Base-by-base conservation (phyloP, 2,888 invertebrate species). In the Aphodius granarius region DNA sequence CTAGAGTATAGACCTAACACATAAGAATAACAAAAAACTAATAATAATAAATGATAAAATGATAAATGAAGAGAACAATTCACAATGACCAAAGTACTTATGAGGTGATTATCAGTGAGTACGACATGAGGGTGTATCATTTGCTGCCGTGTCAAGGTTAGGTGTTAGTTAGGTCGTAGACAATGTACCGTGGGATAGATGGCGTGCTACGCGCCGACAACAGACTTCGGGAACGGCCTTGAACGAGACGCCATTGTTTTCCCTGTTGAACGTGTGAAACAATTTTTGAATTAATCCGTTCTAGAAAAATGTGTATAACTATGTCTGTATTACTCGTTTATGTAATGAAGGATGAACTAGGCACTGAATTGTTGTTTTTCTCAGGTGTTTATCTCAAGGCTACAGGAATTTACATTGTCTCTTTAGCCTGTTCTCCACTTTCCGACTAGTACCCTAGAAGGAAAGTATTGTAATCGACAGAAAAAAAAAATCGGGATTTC, bases 171-270 rank as follows among this genome's bases (percentile, higher is more conserved):
- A 20, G n/a, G 19, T 68, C 68, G 43, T 43, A 68, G 68, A 68
- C 68, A 68, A 68, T 68, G 68, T 68, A 68, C 68, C 68, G 68
- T 68, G 68, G 68, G 68, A 68, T 68, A 68, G 74, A 65, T 74
- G 82, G 81, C 82, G 83, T 83, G 83, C 83, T 83, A 83, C 80
- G 80, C 78, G 75, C 74, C 80, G 80, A 81, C 80, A 82, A 82
- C 80, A 79, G 81, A 82, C 81, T 81, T 81, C 83, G 84, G 82
- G 83, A 84, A 83, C 79, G 84, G 77, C 84, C 84, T 84, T 84
- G 84, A 82, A 82, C 82, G 81, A 82, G 83, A 81, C 82, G 68
- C 68, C 78, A 76, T 78, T 78, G 78, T 78, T 79, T 76, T 78
- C 77, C 74, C 66, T 19, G 20, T 68, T 78, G 82, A 43, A 83